Conservation (phyloP, 1,140 invertebrate genomes). For the Frieseomelitta varia region DNA sequence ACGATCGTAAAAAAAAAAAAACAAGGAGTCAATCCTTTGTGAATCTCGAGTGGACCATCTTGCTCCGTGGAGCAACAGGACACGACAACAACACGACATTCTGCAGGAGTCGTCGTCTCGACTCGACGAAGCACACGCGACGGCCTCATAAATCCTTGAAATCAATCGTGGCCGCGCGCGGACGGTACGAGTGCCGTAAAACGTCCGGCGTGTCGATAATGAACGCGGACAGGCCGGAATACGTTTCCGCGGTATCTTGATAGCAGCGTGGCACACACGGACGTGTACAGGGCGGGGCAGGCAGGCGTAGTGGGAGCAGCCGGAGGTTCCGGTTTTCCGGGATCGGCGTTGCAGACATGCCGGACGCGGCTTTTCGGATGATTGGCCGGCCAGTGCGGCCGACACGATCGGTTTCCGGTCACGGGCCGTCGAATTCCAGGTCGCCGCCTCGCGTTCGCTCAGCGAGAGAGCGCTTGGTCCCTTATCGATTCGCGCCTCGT, state of each 20-base stretch:
- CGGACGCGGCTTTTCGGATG: constrained; percentile 73
- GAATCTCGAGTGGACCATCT: too few species aligned
- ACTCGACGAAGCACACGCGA: too few species aligned
- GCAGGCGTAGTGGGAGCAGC: constrained; percentile 32
- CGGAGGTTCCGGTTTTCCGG: constrained; percentile 69
- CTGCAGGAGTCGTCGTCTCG: too few species aligned
- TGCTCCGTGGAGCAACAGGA: not conserved
- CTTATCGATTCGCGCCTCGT: constrained; percentile 68
- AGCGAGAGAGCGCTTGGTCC: constrained; percentile 51
- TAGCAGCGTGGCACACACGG: constrained; percentile 15
- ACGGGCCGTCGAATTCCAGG: constrained; percentile 67
- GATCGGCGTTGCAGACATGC: constrained; percentile 62
- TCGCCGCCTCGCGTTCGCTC: constrained; percentile 44
- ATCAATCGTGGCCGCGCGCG: constrained; percentile 21
- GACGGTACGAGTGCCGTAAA: constrained; percentile 33
- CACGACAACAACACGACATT: too few species aligned
- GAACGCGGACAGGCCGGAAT: constrained; percentile 50
- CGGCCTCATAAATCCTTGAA: constrained; percentile 22
- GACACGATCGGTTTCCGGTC: constrained; percentile 76
- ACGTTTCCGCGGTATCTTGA: constrained; percentile 51
- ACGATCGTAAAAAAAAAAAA: too few species aligned
- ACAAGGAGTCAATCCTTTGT: too few species aligned
- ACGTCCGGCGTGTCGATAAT: constrained; percentile 46
- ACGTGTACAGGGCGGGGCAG: constrained; percentile 39
- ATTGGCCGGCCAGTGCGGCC: constrained; percentile 57